phyloP scores from a whole-genome alignment of 53 echinoderm and acorn worm genomes.

The Echinometra lucunter region DNA sequence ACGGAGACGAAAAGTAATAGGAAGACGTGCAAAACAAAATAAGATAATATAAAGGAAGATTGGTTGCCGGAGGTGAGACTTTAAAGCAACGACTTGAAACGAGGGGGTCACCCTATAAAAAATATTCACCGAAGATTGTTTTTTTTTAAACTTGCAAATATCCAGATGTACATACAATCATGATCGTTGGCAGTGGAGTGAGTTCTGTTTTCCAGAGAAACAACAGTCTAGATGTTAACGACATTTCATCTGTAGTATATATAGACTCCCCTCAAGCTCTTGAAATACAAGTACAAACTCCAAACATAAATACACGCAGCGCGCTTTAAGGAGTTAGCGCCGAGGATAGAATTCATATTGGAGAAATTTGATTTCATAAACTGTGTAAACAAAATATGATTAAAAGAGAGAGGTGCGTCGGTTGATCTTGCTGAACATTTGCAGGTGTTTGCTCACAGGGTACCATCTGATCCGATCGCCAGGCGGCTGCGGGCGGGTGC shows the following conservation, averaged over 20 bases:
- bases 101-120: too few species aligned
- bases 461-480: not conserved
- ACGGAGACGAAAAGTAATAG: not conserved
- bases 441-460: slow-evolving; percentile 25
- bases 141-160: too few species aligned
- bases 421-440: not conserved
- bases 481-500: slow-evolving; percentile 3
- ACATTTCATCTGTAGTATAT: not conserved
- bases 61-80: too few species aligned
- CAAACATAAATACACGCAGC: not conserved
- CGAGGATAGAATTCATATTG: not conserved
- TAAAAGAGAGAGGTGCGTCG: not conserved
- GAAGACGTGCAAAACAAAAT: not conserved
- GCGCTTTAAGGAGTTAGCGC: not conserved
- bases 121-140: too few species aligned
- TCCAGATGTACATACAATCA: not conserved
- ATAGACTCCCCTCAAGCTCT: not conserved
- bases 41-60: not conserved
- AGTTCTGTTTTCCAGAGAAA: not conserved
- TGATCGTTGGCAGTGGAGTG: not conserved
- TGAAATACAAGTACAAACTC: not conserved
- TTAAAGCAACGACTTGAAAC: too few species aligned
- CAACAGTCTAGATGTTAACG: not conserved
- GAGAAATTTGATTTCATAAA: slow-evolving; percentile 8
- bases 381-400: slow-evolving; percentile 28